Percentiles rank a stretch among this genome's conserved stretches.
phyloP scores from a whole-genome alignment of 2,797 vertebrate species.

The Coendou prehensilis region DNA sequence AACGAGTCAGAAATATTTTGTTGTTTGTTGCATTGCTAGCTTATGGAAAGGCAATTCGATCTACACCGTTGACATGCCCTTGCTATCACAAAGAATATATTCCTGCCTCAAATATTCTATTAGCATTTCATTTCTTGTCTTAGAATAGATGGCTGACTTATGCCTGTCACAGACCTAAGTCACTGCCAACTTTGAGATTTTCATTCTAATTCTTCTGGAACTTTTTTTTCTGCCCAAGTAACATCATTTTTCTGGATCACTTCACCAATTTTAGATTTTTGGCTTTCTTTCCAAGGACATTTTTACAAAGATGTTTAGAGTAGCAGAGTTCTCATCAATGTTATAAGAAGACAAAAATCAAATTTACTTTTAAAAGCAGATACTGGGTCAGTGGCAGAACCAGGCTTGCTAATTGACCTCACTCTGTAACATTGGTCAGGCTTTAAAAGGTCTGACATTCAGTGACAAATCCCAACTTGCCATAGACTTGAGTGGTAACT shows the following conservation, averaged over 20 bases:
- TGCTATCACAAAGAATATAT: not conserved
- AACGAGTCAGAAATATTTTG: constrained; percentile 22
- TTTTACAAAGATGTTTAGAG: constrained; percentile 54
- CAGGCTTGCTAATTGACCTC: constrained; percentile 1
- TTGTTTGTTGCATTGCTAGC: not conserved
- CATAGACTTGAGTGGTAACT: not conserved
- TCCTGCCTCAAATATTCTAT: not conserved
- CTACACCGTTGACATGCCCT: not conserved
- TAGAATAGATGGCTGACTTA: not conserved
- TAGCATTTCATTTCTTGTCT: not conserved
- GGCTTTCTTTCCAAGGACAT: constrained; percentile 10
- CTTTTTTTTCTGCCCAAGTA: not conserved
- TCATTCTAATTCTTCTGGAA: not conserved
- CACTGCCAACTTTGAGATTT: not conserved
- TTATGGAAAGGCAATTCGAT: not conserved
- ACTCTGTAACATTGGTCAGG: not conserved
- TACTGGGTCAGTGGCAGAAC: not conserved
- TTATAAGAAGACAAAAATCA: not conserved
- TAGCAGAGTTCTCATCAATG: not conserved
- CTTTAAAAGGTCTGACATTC: not conserved
- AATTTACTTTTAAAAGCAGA: constrained; percentile 56
- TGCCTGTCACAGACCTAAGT: not conserved
- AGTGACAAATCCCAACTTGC: not conserved
- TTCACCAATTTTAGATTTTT: not conserved
- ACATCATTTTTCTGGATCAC: not conserved